Evolutionary conservation across 2,797 vertebrate species (phyloP), one percentile per base, ranked within the genome.

Genomic region (Toxotes lorentzi): DNA sequence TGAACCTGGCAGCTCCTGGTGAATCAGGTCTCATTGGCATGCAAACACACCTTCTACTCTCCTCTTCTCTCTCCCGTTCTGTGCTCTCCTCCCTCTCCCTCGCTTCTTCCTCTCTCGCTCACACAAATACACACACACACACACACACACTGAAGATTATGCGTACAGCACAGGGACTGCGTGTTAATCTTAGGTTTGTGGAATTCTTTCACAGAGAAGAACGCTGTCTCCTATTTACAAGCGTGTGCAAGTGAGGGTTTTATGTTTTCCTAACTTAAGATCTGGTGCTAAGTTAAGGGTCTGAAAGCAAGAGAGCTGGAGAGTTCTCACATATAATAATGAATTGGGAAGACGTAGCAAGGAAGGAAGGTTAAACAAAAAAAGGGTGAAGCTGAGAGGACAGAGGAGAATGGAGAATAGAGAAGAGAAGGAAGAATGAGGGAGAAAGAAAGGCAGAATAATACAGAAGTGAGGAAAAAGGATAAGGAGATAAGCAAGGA

Each of bases 21-120:
- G 78, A 90, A 85, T 84, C 66, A 54, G 83, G 58, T 80, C 77
- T 89, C 90, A 93, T 90, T 88, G 83, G 60, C 84, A 93, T 93
- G 85, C 91, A 87, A 87, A 73, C 83, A 78, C 82, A 88, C 72
- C 74, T 70, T 84, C 72, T 80, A 57, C 79, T 68, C 63, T 54
- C 45, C 70, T 72, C 54, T 41, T 63, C 30, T 54, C 70, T 57
- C 75, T 70, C 64, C 69, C 62, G 45, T 76, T 47, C 69, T 75
- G 40, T 9, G 61, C 78, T 54, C 64, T 83, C 74, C 51, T 56
- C 48, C 38, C 38, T 65, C 64, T 63, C 50, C 80, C 61, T 70
- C 0, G 4, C 40, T 50, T 70, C 47, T 59, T 47, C 17, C 47
- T 69, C 76, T 35, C 56, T 27, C 50, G 30, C 67, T 35, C 78